These are phyloP conservation scores for Beaufortia kweichowensis DNA, from an alignment of 2,113 vertebrate species.

Conservation along the genomic window DNA sequence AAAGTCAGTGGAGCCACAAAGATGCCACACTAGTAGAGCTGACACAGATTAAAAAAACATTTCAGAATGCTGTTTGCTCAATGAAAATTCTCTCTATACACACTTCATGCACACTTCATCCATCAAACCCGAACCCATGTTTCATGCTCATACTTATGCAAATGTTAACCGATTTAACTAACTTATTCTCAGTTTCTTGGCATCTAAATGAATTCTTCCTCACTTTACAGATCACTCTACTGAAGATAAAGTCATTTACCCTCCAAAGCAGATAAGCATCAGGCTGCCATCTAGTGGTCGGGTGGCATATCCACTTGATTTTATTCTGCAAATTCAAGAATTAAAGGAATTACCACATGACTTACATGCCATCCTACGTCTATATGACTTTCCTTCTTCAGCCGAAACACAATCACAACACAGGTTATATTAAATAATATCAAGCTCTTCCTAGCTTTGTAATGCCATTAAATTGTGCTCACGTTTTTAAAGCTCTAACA, in stretches of 20 bases:
- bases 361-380: no score
- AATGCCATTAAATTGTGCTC: no score
- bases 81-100: neutral
- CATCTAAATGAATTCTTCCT: neutral
- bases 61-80: neutral
- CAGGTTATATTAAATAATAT: no score
- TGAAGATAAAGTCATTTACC: neutral
- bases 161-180: neutral
- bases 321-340: no score
- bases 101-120: neutral
- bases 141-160: slow-evolving; percentile 5
- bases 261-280: neutral
- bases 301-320: neutral
- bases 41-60: neutral
- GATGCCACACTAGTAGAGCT: neutral
- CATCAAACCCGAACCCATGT: neutral
- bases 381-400: no score
- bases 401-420: no score
- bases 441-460: no score
- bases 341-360: no score
- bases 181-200: neutral
- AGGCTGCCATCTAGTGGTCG: neutral
- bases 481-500: no score
- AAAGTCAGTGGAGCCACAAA: neutral
- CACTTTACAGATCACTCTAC: neutral